Evolutionary conservation across 2,888 invertebrate species (phyloP), one percentile per base, ranked within the genome.

Genomic region (Ophion obscuratus): DNA sequence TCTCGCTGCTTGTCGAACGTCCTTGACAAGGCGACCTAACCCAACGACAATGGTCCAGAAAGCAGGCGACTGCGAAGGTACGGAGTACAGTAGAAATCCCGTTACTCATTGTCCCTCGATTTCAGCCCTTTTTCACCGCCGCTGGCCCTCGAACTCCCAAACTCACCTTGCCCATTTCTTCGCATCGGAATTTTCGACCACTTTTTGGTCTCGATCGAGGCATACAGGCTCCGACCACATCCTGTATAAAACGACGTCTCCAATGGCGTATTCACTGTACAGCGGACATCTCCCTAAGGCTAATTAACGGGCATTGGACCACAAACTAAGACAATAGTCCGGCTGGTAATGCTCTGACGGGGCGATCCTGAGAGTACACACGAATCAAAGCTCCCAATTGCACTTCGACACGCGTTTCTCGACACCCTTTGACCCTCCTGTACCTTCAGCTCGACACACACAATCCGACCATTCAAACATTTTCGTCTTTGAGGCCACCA

Each of bases 1-100:
- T 82, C 57, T 81, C 47, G 83, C 73, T 76, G 84, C 86, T 88
- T 87, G 85, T 87, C 83, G 86, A 78, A 74, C 68, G 77, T 81
- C 81, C 76, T 83, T 83, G 86, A 76, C 86, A 81, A 77, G 77
- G 68, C 73, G 53, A 62, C 67, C 76, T 74, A 81, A 74, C 53
- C 71, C 83, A 68, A 81, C 81, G 74, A 81, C 80, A 75, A 75
- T 70, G 76, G 76, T 61, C 82, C 36, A 73, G 31, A 74, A 74
- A 67, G 57, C 53, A 53, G 44, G 68, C 81, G 78, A 83, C 77
- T n/a, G 62, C 77, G 77, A 78, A 73, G 82, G 81, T 80, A 81
- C 81, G 79, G 61, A 76, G 31, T 74, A 85, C 84, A 79, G 66
- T 77, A 62, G 27, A 57, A 31, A n/a, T 53, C 59, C 75, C 53